These are phyloP conservation scores for Arizona elegans DNA, from an alignment of 2,113 vertebrate species.

Conservation along the genomic window DNA sequence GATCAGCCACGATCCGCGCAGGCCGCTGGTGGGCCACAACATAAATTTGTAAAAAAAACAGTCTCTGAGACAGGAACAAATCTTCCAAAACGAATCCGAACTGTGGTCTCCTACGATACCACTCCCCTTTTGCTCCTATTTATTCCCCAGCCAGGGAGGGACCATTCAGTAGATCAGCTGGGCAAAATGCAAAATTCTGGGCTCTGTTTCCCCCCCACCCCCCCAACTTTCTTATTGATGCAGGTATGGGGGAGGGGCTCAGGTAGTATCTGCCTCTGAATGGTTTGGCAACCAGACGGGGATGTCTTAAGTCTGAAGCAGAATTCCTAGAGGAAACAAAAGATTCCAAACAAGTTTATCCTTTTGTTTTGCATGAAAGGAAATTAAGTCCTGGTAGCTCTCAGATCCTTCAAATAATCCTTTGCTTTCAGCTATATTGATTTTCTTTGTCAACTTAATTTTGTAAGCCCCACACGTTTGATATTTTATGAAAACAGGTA, in stretches of 20 bases:
- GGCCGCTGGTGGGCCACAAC: no score
- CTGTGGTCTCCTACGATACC: no score
- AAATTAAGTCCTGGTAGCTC: neutral
- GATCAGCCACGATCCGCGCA: no score
- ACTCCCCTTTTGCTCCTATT: no score
- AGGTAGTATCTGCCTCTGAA: no score
- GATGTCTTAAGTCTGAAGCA: neutral
- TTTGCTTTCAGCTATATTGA: neutral
- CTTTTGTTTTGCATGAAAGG: neutral
- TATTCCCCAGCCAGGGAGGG: no score
- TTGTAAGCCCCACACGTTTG: neutral
- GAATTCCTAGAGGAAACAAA: neutral
- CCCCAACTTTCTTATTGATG: neutral
- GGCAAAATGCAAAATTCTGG: neutral
- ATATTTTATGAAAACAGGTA: neutral
- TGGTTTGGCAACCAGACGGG: neutral
- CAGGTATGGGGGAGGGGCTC: neutral
- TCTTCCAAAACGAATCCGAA: no score
- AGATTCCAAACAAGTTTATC: neutral
- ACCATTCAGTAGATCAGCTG: no score
- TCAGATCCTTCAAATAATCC: neutral
- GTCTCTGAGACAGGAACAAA: no score
- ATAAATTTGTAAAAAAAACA: no score
- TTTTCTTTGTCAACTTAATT: neutral
- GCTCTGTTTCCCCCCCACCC: neutral